A percentile compares a stretch with the other conserved stretches of the same genome.
phyloP scores from a whole-genome alignment of 2,113 vertebrate species.

The Micromys minutus region DNA sequence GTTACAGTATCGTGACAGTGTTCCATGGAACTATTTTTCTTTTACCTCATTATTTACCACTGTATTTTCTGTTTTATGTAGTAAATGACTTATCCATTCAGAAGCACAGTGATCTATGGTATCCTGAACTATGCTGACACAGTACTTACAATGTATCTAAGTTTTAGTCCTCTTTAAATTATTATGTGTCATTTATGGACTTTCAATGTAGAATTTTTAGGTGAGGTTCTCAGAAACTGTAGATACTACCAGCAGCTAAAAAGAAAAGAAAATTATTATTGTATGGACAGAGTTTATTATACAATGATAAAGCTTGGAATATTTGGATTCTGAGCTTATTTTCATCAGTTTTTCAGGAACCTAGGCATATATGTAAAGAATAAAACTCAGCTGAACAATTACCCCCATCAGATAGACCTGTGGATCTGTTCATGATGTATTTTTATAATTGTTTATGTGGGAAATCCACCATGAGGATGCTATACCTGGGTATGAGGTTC shows the following conservation, averaged over 20 bases:
- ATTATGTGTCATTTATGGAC: conserved; percentile 63
- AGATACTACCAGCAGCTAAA: conserved; percentile 50
- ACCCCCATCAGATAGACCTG: neutral
- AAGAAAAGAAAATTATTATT: neutral
- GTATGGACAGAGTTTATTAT: neutral
- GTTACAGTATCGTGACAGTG: conserved; percentile 8
- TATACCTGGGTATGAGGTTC: neutral
- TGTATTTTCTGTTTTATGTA: conserved; percentile 40
- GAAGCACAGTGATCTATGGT: conserved; percentile 44
- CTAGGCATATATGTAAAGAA: neutral
- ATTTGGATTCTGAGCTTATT: neutral
- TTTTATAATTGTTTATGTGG: neutral
- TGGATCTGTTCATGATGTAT: neutral
- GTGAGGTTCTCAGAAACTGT: conserved; percentile 65
- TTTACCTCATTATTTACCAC: conserved; percentile 48
- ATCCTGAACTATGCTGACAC: conserved; percentile 18
- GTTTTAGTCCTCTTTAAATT: conserved; percentile 65
- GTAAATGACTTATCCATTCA: conserved; percentile 71
- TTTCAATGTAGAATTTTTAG: conserved; percentile 68
- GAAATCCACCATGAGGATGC: neutral
- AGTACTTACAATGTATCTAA: neutral
- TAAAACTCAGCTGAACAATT: neutral
- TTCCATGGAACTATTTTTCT: conserved; percentile 26
- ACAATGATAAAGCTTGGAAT: neutral
- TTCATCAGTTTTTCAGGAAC: neutral